Percentiles rank a stretch among this genome's conserved stretches.
phyloP scores from a whole-genome alignment of 1,140 invertebrate species.

The Papilio glaucus region DNA sequence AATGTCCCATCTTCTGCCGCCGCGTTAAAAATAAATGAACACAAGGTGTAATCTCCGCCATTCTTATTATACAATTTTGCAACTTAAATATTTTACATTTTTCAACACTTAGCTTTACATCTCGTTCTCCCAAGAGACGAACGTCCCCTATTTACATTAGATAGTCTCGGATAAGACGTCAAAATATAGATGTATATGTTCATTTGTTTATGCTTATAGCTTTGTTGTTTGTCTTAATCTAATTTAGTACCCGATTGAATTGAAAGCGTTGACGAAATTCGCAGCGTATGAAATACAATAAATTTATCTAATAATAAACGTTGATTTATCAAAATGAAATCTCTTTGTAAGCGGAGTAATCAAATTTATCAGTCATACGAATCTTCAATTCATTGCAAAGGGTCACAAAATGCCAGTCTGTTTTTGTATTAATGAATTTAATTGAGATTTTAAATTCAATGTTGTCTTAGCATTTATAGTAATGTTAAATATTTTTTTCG shows the following conservation, averaged over 20 bases:
- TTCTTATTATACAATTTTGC: conserved; percentile 79
- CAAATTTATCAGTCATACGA: conserved; percentile 80
- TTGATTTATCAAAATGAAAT: conserved; percentile 82
- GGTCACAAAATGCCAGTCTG: conserved; percentile 59
- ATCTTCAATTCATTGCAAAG: conserved; percentile 74
- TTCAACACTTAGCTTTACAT: conserved; percentile 64
- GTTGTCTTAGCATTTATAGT: not conserved
- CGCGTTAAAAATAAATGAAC: conserved; percentile 79
- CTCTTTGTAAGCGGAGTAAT: conserved; percentile 78
- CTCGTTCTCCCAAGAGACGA: conserved; percentile 53
- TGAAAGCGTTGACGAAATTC: conserved; percentile 37
- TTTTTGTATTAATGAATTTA: conserved; percentile 61
- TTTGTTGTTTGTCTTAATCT: not conserved
- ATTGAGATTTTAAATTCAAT: conserved; percentile 44
- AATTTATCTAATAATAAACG: conserved; percentile 73
- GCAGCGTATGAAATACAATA: conserved; percentile 62
- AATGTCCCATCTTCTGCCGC: conserved; percentile 74
- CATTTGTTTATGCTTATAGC: not conserved
- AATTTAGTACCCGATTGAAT: conserved; percentile 22
- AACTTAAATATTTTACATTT: conserved; percentile 77
- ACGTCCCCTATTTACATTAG: conserved; percentile 63
- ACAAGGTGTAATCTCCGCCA: conserved; percentile 79
- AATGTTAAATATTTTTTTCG: not conserved
- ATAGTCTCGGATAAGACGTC: conserved; percentile 41
- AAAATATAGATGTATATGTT: not conserved